Evolutionary conservation across 2,888 invertebrate species (phyloP), one percentile per base, ranked within the genome.

Genomic region (Oeneis ivallda): DNA sequence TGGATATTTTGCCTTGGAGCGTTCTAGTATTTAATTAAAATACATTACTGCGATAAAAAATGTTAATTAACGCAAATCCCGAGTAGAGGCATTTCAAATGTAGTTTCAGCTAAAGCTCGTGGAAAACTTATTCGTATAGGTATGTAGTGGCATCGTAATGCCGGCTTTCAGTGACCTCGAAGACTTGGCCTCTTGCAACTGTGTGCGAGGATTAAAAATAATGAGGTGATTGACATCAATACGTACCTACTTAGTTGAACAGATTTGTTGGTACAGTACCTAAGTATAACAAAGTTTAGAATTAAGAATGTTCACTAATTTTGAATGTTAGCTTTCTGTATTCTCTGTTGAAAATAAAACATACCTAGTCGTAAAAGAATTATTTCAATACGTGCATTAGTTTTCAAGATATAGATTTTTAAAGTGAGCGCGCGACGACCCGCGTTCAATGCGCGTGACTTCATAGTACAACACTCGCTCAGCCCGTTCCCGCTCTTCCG

Each of bases 171-270:
- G 11, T 32, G 45, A 41, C 47, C 58, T 62, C 64, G 59, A 65
- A 19, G 41, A 62, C 43, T 53, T 56, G 59, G 59, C 62, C 59
- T 62, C 53, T 61, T 49, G 7, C 50, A n/a, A 17, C 7, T 34
- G 57, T 58, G 54, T 49, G 52, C 47, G 34, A 41, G 34, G 52
- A 61, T 64, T 64, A 61, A 54, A 65, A 68, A 65, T 62, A 68
- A 68, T 65, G 62, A 68, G 65, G 67, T 68, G 67, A 62, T 47
- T 67, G 67, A 64, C 67, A 64, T 37, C 37, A 37, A 9, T 37
- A 37, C 37, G 37, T 67, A 53, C 17, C 59, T 61, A 49, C 39
- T 11, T 13, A 47, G 17, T 58, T 32, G 43, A 61, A 61, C 61
- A 45, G 34, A 39, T 37, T 26, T 26, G 26, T 26, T 26, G 2